Conservation (phyloP, 2,888 invertebrate species). For the Leucophenga montana region DNA sequence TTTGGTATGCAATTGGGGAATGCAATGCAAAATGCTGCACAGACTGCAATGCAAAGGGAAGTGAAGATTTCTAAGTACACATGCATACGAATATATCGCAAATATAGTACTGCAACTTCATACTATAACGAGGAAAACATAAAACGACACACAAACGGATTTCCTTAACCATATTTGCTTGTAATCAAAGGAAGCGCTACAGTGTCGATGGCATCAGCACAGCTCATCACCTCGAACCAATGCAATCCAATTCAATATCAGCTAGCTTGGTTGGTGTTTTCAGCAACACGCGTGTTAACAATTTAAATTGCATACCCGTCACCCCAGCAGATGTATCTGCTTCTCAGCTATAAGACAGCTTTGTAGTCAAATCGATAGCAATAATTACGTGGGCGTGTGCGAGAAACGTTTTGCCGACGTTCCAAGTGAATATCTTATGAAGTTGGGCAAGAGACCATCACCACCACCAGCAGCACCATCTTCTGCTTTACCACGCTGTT, state of each 20-base stretch:
- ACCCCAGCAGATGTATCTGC: not conserved
- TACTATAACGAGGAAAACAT: not conserved
- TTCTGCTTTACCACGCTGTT: no score
- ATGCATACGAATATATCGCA: not conserved
- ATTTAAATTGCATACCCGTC: not conserved
- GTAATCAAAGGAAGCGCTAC: conserved; percentile 20
- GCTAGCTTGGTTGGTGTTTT: no score
- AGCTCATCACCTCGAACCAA: not conserved
- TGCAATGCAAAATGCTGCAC: not conserved
- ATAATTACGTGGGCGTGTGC: conserved; percentile 62
- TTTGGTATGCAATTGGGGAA: no score
- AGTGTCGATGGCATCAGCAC: not conserved
- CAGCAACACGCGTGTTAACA: conserved; percentile 7
- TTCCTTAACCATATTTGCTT: conserved; percentile 3
- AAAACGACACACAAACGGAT: conserved; percentile 1
- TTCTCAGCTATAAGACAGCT: not conserved
- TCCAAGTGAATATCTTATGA: no score
- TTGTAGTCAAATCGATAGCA: conserved; percentile 48
- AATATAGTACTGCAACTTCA: no score
- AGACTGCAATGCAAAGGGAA: not conserved
- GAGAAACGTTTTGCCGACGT: not conserved
- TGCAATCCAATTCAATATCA: not conserved
- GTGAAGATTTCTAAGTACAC: no score
- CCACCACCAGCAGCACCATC: no score
- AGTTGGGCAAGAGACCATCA: no score